phyloP scores from a whole-genome alignment of 2,888 invertebrate species.

The Drosophila nr. medialis region DNA sequence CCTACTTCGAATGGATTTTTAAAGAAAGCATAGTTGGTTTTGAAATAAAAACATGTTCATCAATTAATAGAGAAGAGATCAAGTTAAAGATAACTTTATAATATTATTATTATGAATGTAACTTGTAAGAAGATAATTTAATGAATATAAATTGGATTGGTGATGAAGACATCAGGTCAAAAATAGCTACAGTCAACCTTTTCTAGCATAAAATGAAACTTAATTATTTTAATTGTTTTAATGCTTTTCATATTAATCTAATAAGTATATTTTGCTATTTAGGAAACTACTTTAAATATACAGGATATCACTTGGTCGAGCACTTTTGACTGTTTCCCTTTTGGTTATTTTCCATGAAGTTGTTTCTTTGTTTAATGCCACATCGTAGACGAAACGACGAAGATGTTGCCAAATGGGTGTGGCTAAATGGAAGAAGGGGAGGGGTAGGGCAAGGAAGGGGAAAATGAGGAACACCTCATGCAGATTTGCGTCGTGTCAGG shows the following conservation, averaged over 20 bases:
- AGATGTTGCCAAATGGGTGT: slow-evolving; percentile 31
- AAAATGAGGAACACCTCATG: slow-evolving; percentile 28
- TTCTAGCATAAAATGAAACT: not conserved
- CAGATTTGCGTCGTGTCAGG: slow-evolving; percentile 57
- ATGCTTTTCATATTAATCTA: not conserved
- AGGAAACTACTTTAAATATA: too few relatives aligned
- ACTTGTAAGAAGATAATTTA: not conserved
- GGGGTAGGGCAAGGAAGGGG: not conserved
- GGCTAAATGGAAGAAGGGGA: not conserved
- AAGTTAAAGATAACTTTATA: not conserved
- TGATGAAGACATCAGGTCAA: not conserved
- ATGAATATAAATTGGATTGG: not conserved
- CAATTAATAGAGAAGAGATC: not conserved
- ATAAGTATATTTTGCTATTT: not conserved
- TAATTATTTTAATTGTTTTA: not conserved
- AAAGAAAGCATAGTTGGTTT: not conserved
- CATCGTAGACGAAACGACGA: slow-evolving; percentile 54
- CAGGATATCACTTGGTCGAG: slow-evolving; percentile 1
- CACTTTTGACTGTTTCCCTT: not conserved
- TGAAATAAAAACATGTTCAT: not conserved
- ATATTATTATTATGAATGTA: not conserved
- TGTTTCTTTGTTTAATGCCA: slow-evolving; percentile 78
- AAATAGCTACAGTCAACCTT: too few relatives aligned
- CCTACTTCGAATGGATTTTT: not conserved
- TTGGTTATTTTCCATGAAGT: slow-evolving; percentile 59